These are phyloP conservation scores for Amblyteles armatorius DNA, from an alignment of 2,888 invertebrate genomes.

Conservation along the genomic window DNA sequence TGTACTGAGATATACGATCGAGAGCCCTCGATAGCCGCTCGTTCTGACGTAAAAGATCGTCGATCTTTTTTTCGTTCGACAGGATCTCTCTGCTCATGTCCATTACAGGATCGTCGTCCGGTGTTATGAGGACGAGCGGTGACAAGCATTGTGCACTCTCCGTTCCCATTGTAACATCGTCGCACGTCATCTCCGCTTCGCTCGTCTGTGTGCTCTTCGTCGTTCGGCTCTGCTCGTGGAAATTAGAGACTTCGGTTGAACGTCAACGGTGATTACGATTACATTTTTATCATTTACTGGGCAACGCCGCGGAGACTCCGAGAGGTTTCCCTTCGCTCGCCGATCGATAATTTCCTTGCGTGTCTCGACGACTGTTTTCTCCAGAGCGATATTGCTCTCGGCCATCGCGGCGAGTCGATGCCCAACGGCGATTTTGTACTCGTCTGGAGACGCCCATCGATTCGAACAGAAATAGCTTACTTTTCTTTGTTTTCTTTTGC, in stretches of 20 bases:
- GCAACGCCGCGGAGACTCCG: too few relatives aligned
- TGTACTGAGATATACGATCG: conserved; percentile 54
- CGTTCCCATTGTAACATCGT: background rate
- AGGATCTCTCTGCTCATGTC: conserved; percentile 73
- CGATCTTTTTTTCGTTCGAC: conserved; percentile 73
- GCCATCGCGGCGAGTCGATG: conserved; percentile 69
- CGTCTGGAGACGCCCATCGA: conserved; percentile 61
- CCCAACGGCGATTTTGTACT: conserved; percentile 69
- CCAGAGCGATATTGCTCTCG: conserved; percentile 72
- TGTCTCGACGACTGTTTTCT: conserved; percentile 53
- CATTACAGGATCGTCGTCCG: conserved; percentile 70
- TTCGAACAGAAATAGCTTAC: background rate
- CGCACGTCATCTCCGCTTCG: background rate
- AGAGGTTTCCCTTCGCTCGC: background rate
- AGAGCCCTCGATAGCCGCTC: conserved; percentile 69
- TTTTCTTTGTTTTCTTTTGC: background rate
- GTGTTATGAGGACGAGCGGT: background rate
- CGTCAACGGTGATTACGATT: conserved; percentile 35
- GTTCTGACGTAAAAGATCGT: conserved; percentile 72
- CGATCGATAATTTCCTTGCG: conserved; percentile 28
- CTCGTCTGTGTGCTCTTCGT: conserved; percentile 12
- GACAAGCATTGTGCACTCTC: too few relatives aligned
- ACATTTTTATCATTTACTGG: background rate
- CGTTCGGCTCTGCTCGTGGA: conserved; percentile 17
- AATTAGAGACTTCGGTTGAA: background rate